These are phyloP conservation scores for Drosophila leontia DNA, from an alignment of 1,140 invertebrate genomes.

Conservation along the genomic window DNA sequence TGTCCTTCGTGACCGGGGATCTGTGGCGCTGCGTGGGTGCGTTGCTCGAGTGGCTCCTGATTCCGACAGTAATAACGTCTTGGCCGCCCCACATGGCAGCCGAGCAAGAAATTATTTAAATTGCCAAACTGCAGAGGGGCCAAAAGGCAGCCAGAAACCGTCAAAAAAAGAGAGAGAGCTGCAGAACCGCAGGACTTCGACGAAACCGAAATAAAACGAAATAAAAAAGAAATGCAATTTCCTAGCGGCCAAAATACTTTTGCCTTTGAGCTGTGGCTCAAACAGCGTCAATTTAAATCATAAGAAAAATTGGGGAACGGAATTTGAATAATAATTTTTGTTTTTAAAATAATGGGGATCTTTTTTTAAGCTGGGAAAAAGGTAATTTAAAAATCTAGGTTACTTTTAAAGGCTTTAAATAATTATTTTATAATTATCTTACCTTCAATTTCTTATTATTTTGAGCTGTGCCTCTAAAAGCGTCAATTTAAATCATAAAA, in stretches of 20 bases:
- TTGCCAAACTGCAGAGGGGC: constrained; percentile 54
- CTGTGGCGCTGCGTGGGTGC: constrained; percentile 53
- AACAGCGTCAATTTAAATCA: constrained; percentile 6
- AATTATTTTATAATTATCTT: not conserved
- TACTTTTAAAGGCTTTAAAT: no score
- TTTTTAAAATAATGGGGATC: not conserved
- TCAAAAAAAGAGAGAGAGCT: constrained; percentile 23
- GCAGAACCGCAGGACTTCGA: constrained; percentile 4
- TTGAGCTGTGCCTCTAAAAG: no score
- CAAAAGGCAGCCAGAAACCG: constrained; percentile 27
- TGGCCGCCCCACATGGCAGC: constrained; percentile 64
- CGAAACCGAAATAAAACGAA: not conserved
- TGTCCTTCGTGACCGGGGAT: constrained; percentile 18
- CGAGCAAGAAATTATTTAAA: constrained; percentile 66
- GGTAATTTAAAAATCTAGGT: not conserved
- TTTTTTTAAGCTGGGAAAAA: not conserved
- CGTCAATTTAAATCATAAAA: no score
- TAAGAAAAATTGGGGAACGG: not conserved
- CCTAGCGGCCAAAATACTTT: constrained; percentile 16
- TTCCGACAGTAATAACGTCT: constrained; percentile 78
- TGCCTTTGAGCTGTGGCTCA: constrained; percentile 4
- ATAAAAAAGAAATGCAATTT: constrained; percentile 41
- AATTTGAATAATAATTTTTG: constrained; percentile 31
- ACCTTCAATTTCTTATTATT: no score
- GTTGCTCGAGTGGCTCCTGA: constrained; percentile 70